Conservation (phyloP, 2,797 vertebrate species). For the Platyrinchus mystaceus region DNA sequence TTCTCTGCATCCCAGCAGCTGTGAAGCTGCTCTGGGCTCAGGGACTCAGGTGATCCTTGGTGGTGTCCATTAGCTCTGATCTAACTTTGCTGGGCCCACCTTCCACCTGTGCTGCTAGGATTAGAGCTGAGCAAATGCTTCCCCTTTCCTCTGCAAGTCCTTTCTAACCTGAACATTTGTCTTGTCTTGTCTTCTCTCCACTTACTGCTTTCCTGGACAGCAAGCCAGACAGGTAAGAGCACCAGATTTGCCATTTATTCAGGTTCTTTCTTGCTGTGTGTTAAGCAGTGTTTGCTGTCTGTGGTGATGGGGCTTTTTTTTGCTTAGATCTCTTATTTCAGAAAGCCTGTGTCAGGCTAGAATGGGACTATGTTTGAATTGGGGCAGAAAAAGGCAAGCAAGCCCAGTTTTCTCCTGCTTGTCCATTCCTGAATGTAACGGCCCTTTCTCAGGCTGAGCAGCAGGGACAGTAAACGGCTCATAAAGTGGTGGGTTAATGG, state of each 20-base stretch:
- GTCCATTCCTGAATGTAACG: background rate
- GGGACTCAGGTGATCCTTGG: background rate
- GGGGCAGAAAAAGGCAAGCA: background rate
- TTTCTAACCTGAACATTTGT: conserved; percentile 61
- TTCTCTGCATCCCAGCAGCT: background rate
- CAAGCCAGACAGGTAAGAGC: conserved; percentile 98
- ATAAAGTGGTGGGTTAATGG: conserved; percentile 44
- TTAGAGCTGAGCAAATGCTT: background rate
- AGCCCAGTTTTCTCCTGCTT: background rate
- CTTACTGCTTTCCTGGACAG: conserved; percentile 84
- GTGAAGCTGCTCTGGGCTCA: background rate
- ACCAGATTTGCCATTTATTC: conserved; percentile 1
- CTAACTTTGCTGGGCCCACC: background rate
- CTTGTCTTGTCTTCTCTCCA: conserved; percentile 58
- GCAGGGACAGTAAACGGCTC: conserved; percentile 27
- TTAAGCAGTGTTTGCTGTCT: background rate
- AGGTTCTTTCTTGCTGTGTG: background rate
- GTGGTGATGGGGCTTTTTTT: background rate
- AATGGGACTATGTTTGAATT: fast-evolving
- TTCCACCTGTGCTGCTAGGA: background rate
- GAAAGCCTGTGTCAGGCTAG: background rate
- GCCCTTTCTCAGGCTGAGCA: background rate
- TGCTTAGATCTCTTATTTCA: background rate
- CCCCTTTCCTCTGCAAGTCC: conserved; percentile 20
- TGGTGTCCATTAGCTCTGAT: background rate